These are phyloP conservation scores for Drosophila tani DNA, from an alignment of 1,140 invertebrate genomes.

Conservation along the genomic window DNA sequence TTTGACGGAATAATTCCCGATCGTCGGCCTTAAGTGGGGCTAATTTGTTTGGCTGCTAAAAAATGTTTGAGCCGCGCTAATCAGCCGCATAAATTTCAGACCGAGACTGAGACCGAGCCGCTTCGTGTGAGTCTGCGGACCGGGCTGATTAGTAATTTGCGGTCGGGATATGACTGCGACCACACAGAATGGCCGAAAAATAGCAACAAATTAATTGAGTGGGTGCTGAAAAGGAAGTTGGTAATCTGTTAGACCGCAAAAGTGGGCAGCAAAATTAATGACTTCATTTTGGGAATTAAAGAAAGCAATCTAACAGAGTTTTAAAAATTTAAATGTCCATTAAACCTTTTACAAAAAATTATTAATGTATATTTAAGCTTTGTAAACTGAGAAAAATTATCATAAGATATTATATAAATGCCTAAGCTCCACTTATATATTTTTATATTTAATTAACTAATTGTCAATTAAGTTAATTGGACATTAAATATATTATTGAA, in stretches of 20 bases:
- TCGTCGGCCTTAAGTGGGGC: slow-evolving; percentile 64
- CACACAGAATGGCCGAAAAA: slow-evolving; percentile 51
- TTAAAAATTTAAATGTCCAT: neutral
- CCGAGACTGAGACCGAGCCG: slow-evolving; percentile 1
- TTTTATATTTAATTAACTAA: no score
- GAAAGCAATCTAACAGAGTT: neutral
- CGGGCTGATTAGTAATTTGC: slow-evolving; percentile 67
- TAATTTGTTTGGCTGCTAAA: slow-evolving; percentile 79
- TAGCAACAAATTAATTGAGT: slow-evolving; percentile 54
- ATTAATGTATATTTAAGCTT: no score
- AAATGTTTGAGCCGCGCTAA: slow-evolving; percentile 77
- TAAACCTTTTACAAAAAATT: neutral
- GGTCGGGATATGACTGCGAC: slow-evolving; percentile 61
- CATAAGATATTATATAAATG: neutral
- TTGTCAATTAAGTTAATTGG: neutral
- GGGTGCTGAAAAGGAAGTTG: slow-evolving; percentile 48
- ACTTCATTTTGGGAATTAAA: slow-evolving; percentile 12
- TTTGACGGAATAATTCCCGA: slow-evolving; percentile 76
- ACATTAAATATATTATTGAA: neutral
- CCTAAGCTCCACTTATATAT: no score
- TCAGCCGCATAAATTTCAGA: slow-evolving; percentile 73
- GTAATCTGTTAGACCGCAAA: slow-evolving; percentile 37
- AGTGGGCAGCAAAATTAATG: slow-evolving; percentile 10
- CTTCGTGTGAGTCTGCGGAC: slow-evolving; percentile 47
- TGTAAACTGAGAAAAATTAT: no score